A percentile compares a stretch with the other conserved stretches of the same genome.
Conservation (phyloP, 1,140 invertebrate species). For the Coenobita brevimanus region DNA sequence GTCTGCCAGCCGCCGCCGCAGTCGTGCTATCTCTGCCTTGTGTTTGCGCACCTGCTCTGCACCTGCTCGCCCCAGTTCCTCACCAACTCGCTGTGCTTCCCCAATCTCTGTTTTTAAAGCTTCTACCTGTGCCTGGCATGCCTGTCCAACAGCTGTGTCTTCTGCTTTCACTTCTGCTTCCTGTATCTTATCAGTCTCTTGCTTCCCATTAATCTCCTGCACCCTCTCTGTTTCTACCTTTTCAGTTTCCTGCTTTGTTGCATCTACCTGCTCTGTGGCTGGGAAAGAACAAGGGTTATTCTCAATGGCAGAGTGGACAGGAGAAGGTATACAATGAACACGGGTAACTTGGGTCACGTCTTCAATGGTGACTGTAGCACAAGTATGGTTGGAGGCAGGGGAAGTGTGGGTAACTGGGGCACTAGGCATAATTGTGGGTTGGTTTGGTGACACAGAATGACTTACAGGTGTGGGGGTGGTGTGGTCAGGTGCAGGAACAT, state of each 20-base stretch:
- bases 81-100: conserved; percentile 38
- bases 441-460: no score
- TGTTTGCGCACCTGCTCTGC: conserved; percentile 50
- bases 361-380: no score
- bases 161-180: neutral
- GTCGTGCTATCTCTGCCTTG: conserved; percentile 67
- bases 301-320: no score
- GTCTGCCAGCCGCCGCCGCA: conserved; percentile 73
- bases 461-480: no score
- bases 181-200: conserved; percentile 20
- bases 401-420: no score
- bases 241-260: neutral
- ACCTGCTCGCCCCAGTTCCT: conserved; percentile 38
- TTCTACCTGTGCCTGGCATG: conserved; percentile 41
- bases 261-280: neutral
- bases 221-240: neutral
- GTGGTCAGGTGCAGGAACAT: no score
- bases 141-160: conserved; percentile 2
- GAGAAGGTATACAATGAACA: no score
- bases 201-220: neutral
- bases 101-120: conserved; percentile 50
- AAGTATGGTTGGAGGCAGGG: no score
- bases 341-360: no score
- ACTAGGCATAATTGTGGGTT: no score
- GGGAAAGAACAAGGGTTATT: no score